Conservation (phyloP, 1,140 invertebrate genomes). For the Drosophila watanabei region DNA sequence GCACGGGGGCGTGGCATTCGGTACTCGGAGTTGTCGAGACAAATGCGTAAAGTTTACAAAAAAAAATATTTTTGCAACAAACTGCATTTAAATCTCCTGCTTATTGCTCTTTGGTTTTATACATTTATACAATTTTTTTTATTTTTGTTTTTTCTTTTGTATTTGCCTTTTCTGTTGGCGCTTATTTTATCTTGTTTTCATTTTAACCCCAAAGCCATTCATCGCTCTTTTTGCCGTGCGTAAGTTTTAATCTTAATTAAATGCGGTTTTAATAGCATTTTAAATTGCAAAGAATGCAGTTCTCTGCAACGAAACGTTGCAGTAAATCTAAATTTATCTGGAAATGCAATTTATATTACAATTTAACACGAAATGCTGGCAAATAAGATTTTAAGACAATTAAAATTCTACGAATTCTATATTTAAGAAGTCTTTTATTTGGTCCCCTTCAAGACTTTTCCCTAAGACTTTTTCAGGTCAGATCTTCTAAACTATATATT, state of each 20-base stretch:
- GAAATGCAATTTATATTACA: not conserved
- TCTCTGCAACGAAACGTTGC: not conserved
- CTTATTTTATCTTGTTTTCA: slow-evolving; percentile 21
- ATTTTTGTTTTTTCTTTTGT: slow-evolving; percentile 1
- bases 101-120: slow-evolving; percentile 48
- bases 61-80: slow-evolving; percentile 63
- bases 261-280: slow-evolving; percentile 70
- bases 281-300: slow-evolving; percentile 35
- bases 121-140: not conserved
- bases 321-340: slow-evolving; percentile 7
- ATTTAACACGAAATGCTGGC: not conserved
- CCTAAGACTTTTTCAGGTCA: too few species aligned
- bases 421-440: too few species aligned
- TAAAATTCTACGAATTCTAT: not conserved
- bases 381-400: not conserved
- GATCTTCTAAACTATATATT: too few species aligned
- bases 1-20: slow-evolving; percentile 11
- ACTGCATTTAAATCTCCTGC: slow-evolving; percentile 59
- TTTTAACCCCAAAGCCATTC: slow-evolving; percentile 25
- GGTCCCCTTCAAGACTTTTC: too few species aligned
- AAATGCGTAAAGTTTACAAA: slow-evolving; percentile 75
- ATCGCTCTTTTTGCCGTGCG: slow-evolving; percentile 45
- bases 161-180: slow-evolving; percentile 36
- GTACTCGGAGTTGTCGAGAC: slow-evolving; percentile 36
- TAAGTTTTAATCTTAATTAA: slow-evolving; percentile 80